Evolutionary conservation across 2,888 invertebrate genomes (phyloP), one percentile per base, ranked within the genome.

Genomic region (Dromius quadrimaculatus): DNA sequence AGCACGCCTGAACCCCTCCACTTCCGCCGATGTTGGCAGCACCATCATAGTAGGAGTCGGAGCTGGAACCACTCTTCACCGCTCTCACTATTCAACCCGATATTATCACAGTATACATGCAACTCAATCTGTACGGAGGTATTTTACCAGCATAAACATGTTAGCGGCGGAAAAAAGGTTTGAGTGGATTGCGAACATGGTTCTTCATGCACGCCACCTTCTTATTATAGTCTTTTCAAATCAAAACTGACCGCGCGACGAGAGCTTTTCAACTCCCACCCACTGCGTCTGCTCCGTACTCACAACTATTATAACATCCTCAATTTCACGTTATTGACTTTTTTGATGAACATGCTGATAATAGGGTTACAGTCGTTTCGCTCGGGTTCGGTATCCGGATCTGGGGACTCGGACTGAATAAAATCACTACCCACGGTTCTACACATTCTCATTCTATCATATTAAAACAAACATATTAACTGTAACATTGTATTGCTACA

Each of bases 51-150:
- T n/a, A n/a, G n/a, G n/a, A n/a, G n/a, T n/a, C n/a, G 32, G 32
- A 5, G 9, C 32, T 9, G 32, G 32, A 9, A 5, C 45, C 45
- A n/a, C 1, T 36, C 28, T 59, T n/a, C 36, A 34, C 34, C 32
- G 9, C 38, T 11, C 38, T 6, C 69, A 80, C 77, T 76, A 75
- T 74, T 79, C 81, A 80, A 79, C 77, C 79, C 78, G 78, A 71
- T 80, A 81, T 81, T 81, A 81, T 81, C 81, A 79, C 77, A 78
- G 79, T 80, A 79, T 80, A 81, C 81, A 80, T 79, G 79, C 77
- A 77, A 82, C 81, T 82, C 82, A 82, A 82, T 82, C 82, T 82
- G 81, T 81, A 81, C 81, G 79, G 79, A 81, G 80, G 79, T 81
- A 82, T 82, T 82, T 82, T 81, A 81, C 80, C 79, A 80, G 77